Percentiles rank a stretch among this genome's conserved stretches.
phyloP scores from a whole-genome alignment of 2,797 vertebrate genomes.

The Masticophis lateralis region DNA sequence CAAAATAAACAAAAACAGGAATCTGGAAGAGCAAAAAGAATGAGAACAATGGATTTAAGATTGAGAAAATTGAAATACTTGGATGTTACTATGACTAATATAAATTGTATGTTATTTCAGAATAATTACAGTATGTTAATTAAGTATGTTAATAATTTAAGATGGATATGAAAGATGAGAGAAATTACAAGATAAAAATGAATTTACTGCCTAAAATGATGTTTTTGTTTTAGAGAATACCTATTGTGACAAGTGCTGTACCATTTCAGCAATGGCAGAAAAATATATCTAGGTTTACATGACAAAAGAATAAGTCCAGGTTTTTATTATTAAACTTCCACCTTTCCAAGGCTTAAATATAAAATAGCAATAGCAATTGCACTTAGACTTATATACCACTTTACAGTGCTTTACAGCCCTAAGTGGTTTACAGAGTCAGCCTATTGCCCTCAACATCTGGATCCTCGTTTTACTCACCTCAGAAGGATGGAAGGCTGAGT shows the following conservation, averaged over 20 bases:
- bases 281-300: background rate
- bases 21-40: background rate
- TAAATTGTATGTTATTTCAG: background rate
- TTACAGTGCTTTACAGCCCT: too few species aligned
- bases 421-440: too few species aligned
- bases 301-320: background rate
- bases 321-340: too few species aligned
- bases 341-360: background rate
- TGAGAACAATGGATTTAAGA: background rate
- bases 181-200: background rate
- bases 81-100: background rate
- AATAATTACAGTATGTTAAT: background rate
- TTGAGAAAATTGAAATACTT: background rate
- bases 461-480: too few species aligned
- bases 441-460: too few species aligned
- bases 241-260: background rate
- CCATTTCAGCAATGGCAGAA: background rate
- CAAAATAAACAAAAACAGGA: background rate
- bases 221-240: background rate
- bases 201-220: background rate
- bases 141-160: too few species aligned
- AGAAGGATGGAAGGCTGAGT: too few species aligned
- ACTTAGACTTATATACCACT: too few species aligned
- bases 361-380: background rate
- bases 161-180: background rate